A percentile compares a stretch with the other conserved stretches of the same genome.
These are phyloP conservation scores for Astropecten irregularis DNA, from an alignment of 53 echinoderm and acorn worm genomes.

Conservation along the genomic window DNA sequence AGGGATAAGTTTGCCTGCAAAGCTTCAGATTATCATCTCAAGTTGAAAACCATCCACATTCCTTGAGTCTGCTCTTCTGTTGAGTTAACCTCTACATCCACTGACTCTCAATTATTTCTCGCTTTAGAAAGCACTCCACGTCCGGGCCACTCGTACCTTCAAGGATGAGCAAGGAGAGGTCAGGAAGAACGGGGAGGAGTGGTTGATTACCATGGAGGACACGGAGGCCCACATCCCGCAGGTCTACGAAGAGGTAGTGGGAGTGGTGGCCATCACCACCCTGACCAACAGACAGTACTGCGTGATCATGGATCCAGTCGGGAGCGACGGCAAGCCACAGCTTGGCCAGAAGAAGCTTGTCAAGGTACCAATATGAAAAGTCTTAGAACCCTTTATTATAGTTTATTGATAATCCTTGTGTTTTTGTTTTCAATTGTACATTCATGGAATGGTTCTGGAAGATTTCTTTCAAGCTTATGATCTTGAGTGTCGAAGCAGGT, in stretches of 20 bases:
- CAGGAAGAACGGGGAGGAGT: constrained; percentile 98
- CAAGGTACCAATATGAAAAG: constrained; percentile 71
- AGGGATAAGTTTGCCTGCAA: too few species aligned
- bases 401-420: neutral
- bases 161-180: constrained; percentile 68
- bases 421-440: too few species aligned
- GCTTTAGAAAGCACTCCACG: constrained; percentile 91
- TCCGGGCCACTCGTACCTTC: constrained; percentile 89
- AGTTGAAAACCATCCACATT: too few species aligned
- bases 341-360: constrained; percentile 98
- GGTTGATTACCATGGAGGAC: constrained; percentile 89
- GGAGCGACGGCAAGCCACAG: constrained; percentile 91
- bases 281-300: constrained; percentile 96
- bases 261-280: constrained; percentile 90
- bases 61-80: too few species aligned
- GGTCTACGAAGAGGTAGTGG: constrained; percentile 98
- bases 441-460: too few species aligned
- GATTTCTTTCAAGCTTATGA: too few species aligned
- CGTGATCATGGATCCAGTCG: constrained; percentile 98
- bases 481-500: too few species aligned
- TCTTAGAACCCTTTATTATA: neutral
- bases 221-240: constrained; percentile 97
- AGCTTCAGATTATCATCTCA: too few species aligned
- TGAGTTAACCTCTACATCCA: too few species aligned
- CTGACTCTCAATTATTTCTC: too few species aligned